These are phyloP conservation scores for Dichetophora obliterata DNA, from an alignment of 2,888 invertebrate genomes.

Conservation along the genomic window DNA sequence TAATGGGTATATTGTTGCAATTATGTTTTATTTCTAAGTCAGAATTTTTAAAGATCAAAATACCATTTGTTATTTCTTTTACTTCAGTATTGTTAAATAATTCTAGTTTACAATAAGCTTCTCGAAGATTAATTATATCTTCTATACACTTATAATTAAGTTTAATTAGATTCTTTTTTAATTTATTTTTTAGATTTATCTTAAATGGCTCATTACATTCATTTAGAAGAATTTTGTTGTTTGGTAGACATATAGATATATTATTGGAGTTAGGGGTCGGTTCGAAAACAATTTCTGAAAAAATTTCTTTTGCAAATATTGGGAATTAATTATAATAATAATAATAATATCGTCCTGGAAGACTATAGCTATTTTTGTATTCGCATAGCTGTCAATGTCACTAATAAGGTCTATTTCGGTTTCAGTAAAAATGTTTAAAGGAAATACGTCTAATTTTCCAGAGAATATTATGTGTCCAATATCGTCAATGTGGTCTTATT, in stretches of 20 bases:
- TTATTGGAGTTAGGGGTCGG: slow-evolving; percentile 38
- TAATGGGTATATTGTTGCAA: slow-evolving; percentile 35
- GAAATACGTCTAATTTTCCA: slow-evolving; percentile 46
- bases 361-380: slow-evolving; percentile 41
- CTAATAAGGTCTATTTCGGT: slow-evolving; percentile 42
- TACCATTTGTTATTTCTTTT: slow-evolving; percentile 37
- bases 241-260: slow-evolving; percentile 37
- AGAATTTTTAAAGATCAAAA: slow-evolving; percentile 41
- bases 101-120: too few species aligned
- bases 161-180: too few species aligned
- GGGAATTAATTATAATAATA: slow-evolving; percentile 36
- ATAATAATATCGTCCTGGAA: slow-evolving; percentile 39
- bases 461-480: slow-evolving; percentile 46
- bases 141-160: too few species aligned
- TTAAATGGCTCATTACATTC: too few species aligned
- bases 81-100: slow-evolving; percentile 30
- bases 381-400: slow-evolving; percentile 43
- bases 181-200: slow-evolving; percentile 35
- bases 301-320: slow-evolving; percentile 28
- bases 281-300: slow-evolving; percentile 41
- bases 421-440: slow-evolving; percentile 43
- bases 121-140: too few species aligned
- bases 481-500: slow-evolving; percentile 43
- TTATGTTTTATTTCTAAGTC: slow-evolving; percentile 36
- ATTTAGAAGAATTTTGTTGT: too few species aligned